A percentile compares a stretch with the other conserved stretches of the same genome.
Conservation (phyloP, 2,113 vertebrate species). For the Aplodontia rufa region DNA sequence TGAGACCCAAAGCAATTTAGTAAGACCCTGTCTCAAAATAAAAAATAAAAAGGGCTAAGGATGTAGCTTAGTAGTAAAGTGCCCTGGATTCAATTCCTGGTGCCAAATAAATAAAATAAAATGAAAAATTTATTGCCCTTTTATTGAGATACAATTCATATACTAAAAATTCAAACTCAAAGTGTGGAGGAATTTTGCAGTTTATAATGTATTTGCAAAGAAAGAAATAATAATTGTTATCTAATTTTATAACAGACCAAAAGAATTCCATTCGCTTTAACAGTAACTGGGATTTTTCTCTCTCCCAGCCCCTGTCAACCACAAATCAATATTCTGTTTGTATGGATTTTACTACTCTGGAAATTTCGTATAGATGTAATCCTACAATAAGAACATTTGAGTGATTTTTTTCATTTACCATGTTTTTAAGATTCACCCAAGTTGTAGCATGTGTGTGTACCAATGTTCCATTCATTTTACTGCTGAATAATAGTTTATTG, state of each 20-base stretch:
- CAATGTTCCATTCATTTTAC: not conserved
- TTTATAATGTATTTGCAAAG: not conserved
- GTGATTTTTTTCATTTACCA: not conserved
- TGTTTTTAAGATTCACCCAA: not conserved
- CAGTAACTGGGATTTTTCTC: not conserved
- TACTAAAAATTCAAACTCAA: not conserved
- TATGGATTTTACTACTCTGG: not conserved
- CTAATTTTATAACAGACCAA: not conserved
- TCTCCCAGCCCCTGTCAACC: not conserved
- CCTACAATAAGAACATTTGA: not conserved
- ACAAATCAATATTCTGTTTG: not conserved
- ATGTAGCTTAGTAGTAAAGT: too few relatives aligned
- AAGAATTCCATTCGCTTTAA: not conserved
- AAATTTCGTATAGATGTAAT: not conserved
- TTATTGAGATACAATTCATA: not conserved
- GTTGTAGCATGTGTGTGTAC: too few relatives aligned
- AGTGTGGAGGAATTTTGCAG: not conserved
- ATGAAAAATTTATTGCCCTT: not conserved
- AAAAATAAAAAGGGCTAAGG: too few relatives aligned
- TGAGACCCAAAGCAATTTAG: too few relatives aligned
- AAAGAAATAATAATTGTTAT: too few relatives aligned
- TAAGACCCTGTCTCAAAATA: too few relatives aligned
- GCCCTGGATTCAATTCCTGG: too few relatives aligned
- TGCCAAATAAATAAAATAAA: too few relatives aligned
- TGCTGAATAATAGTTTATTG: not conserved